Evolutionary conservation across 2,113 vertebrate genomes (phyloP).

Genomic region (Calidris pugnax): DNA sequence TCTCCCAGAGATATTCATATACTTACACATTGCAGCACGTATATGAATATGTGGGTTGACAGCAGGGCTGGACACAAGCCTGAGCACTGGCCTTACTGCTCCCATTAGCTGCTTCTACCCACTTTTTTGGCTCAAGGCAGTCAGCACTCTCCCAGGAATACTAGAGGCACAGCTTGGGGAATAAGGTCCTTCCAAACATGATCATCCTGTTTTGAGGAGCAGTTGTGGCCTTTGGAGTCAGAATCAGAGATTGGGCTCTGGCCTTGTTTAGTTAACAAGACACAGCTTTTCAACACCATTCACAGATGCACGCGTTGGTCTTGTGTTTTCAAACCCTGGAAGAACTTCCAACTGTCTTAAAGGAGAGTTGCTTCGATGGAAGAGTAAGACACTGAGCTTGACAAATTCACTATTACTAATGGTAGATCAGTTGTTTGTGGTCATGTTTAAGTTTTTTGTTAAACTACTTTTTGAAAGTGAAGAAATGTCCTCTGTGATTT

Average conservation of each 20-base stretch:
- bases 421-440: background rate
- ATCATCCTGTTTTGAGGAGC: background rate
- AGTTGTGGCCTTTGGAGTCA: background rate
- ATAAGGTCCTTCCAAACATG: background rate
- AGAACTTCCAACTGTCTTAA: background rate
- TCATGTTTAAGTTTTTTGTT: background rate
- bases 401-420: background rate
- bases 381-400: background rate
- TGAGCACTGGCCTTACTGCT: background rate
- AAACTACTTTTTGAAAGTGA: background rate
- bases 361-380: background rate
- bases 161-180: background rate
- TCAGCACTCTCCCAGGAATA: background rate
- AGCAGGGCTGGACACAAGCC: background rate
- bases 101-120: fast-evolving
- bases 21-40: background rate
- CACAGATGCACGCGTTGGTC: fast-evolving
- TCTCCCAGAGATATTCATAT: background rate
- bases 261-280: background rate
- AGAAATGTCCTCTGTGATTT: background rate
- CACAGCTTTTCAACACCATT: background rate
- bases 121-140: background rate
- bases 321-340: background rate
- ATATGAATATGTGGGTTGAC: no score
- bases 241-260: background rate